Evolutionary conservation across 2,113 vertebrate genomes (phyloP).

Genomic region (crab-eating macaque (Macaca fascicularis)): T2T-MFA8v1.1 NC_088381.1:82996501-82997000

Average conservation of each 20-base stretch:
- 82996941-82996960: not conserved
- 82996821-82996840: not conserved
- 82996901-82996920: not conserved
- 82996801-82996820: not conserved
- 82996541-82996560: not conserved
- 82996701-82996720: not conserved
- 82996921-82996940: not conserved
- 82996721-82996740: slow-evolving; percentile 13
- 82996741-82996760: not conserved
- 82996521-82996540: not conserved
- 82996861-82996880: not conserved
- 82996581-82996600: not conserved
- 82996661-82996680: not conserved
- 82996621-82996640: not conserved
- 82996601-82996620: not conserved
- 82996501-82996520: not conserved
- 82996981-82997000: not conserved
- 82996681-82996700: not conserved
- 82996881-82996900: not conserved
- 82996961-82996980: not conserved
- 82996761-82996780: not conserved
- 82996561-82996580: not conserved
- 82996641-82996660: not conserved
- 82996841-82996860: not conserved
- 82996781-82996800: not conserved